These are phyloP conservation scores for Chironomus striatipennis DNA, from an alignment of 1,140 invertebrate genomes.

Conservation along the genomic window DNA sequence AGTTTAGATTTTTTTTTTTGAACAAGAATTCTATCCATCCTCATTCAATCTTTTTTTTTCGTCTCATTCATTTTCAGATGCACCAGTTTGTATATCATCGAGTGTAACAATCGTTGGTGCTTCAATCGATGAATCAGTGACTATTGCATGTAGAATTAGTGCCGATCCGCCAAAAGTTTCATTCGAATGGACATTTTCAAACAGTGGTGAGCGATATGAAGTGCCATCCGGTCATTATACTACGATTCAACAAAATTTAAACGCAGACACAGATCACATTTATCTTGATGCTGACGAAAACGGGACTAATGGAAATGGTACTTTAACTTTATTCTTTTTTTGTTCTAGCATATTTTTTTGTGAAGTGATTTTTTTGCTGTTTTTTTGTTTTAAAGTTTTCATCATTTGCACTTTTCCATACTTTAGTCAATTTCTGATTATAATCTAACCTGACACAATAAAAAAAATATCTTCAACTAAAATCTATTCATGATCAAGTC, in stretches of 20 bases:
- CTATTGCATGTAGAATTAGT: conserved; percentile 73
- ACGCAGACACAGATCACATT: conserved; percentile 29
- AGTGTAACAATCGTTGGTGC: conserved; percentile 68
- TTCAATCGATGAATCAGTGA: conserved; percentile 70
- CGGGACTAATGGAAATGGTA: conserved; percentile 15
- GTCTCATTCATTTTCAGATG: conserved; percentile 48
- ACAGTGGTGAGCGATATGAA: conserved; percentile 74
- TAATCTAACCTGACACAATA: too few species aligned
- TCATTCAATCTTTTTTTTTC: conserved; percentile 25
- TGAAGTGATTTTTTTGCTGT: too few species aligned
- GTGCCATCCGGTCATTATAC: conserved; percentile 52
- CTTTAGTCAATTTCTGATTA: too few species aligned
- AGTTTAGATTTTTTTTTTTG: not conserved
- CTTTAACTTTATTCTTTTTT: conserved; percentile 20
- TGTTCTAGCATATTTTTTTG: conserved; percentile 21
- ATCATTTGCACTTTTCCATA: too few species aligned
- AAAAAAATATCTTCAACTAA: too few species aligned
- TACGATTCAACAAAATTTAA: conserved; percentile 39
- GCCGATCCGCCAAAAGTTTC: conserved; percentile 75
- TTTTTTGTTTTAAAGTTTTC: too few species aligned
- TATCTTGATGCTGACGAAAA: not conserved
- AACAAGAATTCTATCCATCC: not conserved
- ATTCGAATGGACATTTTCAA: conserved; percentile 84
- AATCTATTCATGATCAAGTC: too few species aligned
- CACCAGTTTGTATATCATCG: conserved; percentile 65